Evolutionary conservation across 2,888 invertebrate species (phyloP).

Genomic region (Hyppa rectilinea): DNA sequence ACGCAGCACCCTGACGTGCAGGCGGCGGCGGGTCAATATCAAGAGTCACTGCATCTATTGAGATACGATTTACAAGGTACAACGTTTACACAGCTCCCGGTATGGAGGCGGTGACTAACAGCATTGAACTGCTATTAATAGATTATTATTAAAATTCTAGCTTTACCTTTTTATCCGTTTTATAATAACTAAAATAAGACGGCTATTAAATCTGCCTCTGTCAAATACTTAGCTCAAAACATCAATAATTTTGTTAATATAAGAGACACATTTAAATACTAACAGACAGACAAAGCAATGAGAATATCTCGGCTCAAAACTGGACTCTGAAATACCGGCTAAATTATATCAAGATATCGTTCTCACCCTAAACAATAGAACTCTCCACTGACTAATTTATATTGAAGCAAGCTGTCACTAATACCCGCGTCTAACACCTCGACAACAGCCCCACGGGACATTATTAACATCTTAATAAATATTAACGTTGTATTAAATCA

Average conservation of each 20-base stretch:
- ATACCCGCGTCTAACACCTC: slow-evolving; percentile 12
- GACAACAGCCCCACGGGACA: slow-evolving; percentile 7
- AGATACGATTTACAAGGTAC: not conserved
- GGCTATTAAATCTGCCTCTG: not conserved
- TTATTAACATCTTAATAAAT: slow-evolving; percentile 51
- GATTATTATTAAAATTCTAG: too few relatives aligned
- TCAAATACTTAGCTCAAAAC: too few relatives aligned
- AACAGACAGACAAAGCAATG: not conserved
- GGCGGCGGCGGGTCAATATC: slow-evolving; percentile 11
- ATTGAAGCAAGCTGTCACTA: slow-evolving; percentile 17
- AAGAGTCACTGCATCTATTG: slow-evolving; percentile 44
- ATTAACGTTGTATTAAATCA: slow-evolving; percentile 36
- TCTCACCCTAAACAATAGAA: slow-evolving; percentile 9
- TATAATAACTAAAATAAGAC: not conserved
- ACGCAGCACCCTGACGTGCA: not conserved
- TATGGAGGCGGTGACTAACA: not conserved
- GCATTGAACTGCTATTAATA: not conserved
- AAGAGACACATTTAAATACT: not conserved
- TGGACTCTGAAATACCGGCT: not conserved
- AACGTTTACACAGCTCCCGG: not conserved
- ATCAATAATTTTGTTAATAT: too few relatives aligned
- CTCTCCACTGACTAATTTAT: slow-evolving; percentile 33
- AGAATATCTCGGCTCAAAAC: not conserved
- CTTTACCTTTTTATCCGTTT: not conserved
- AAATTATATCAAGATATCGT: slow-evolving; percentile 5